Conservation (phyloP, 2,113 vertebrate species). For the Peromyscus maniculatus region DNA sequence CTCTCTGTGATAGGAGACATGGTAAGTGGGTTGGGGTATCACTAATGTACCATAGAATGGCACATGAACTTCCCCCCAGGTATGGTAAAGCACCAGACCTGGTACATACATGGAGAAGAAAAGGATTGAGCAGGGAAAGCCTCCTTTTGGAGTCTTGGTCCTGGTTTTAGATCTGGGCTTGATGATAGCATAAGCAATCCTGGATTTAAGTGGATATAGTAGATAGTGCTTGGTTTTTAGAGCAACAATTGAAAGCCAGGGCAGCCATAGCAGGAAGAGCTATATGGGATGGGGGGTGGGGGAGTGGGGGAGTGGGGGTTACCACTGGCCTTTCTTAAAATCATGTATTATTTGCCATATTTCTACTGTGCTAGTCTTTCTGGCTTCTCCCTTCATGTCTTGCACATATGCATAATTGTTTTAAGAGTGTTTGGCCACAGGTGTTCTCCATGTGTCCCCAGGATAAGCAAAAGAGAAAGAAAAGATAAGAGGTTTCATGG, state of each 20-base stretch:
- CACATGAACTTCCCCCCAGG: too few relatives aligned
- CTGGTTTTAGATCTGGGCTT: background rate
- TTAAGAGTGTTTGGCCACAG: background rate
- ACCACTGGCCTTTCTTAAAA: background rate
- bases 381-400: background rate
- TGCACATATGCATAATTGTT: background rate
- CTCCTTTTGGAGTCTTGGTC: background rate
- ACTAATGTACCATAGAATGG: background rate
- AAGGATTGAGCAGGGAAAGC: background rate
- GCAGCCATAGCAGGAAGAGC: rapidly evolving
- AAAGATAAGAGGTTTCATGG: background rate
- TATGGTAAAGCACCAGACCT: background rate
- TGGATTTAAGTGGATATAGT: background rate
- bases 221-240: background rate
- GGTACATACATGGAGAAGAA: background rate
- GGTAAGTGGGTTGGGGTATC: background rate
- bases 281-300: background rate
- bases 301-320: background rate
- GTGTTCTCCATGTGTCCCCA: background rate
- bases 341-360: too few relatives aligned
- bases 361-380: background rate
- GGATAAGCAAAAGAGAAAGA: background rate
- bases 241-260: background rate
- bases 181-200: background rate
- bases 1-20: background rate